phyloP scores from a whole-genome alignment of 2,113 vertebrate species.

The Scartelaos histophorus region DNA sequence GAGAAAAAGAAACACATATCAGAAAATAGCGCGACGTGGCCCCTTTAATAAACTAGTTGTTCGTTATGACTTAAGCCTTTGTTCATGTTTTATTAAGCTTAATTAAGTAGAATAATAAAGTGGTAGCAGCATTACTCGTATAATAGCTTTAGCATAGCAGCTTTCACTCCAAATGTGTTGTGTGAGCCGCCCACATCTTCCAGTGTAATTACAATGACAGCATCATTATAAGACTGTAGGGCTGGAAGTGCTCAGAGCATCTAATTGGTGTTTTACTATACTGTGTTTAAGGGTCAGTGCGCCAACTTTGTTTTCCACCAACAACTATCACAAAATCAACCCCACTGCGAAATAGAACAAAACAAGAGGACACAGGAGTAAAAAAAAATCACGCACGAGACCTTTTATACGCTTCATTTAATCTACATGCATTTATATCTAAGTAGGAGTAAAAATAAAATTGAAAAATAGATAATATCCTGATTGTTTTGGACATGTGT shows the following conservation, averaged over 20 bases:
- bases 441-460: too few relatives aligned
- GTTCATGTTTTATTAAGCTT: too few relatives aligned
- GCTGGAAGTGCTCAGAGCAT: slow-evolving; percentile 40
- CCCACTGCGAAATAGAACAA: too few relatives aligned
- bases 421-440: too few relatives aligned
- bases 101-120: not conserved
- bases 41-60: too few relatives aligned
- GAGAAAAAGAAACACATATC: too few relatives aligned
- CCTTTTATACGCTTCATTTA: too few relatives aligned
- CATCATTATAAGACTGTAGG: slow-evolving; percentile 12
- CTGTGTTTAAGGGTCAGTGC: slow-evolving; percentile 22
- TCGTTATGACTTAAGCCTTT: too few relatives aligned
- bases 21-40: too few relatives aligned
- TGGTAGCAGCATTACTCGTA: not conserved
- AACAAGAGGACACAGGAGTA: not conserved
- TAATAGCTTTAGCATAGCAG: slow-evolving; percentile 1
- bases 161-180: slow-evolving; percentile 22
- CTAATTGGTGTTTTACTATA: slow-evolving; percentile 27
- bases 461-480: too few relatives aligned
- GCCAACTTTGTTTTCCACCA: slow-evolving; percentile 2
- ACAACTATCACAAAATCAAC: not conserved
- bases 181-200: slow-evolving; percentile 26
- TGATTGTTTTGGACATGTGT: too few relatives aligned
- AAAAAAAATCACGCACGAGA: too few relatives aligned
- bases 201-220: slow-evolving; percentile 55